A percentile compares a stretch with the other conserved stretches of the same genome.
Evolutionary conservation across 2,888 invertebrate species (phyloP).

Genomic region (Eumacrocentrus americanus): DNA sequence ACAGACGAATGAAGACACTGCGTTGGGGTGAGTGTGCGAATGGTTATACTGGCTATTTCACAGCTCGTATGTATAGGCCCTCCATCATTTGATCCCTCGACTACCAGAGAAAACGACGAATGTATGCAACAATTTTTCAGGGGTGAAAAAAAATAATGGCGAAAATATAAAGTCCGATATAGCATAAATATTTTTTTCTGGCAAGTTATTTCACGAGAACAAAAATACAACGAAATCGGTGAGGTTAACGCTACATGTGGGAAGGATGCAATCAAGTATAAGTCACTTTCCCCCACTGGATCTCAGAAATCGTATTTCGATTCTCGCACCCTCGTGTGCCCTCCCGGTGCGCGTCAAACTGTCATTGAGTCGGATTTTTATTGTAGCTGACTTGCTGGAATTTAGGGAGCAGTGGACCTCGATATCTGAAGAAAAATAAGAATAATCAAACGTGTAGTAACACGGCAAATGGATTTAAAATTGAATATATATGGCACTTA

Average conservation of each 20-base stretch:
- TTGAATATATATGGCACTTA: background rate
- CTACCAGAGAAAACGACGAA: slow-evolving; percentile 18
- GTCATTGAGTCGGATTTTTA: slow-evolving; percentile 20
- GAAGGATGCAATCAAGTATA: background rate
- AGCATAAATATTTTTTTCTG: slow-evolving; percentile 3
- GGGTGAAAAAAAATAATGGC: background rate
- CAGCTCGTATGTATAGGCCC: slow-evolving; percentile 12
- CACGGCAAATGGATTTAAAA: background rate
- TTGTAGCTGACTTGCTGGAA: background rate
- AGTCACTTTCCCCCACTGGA: background rate
- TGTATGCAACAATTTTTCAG: background rate
- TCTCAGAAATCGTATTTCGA: slow-evolving; percentile 33
- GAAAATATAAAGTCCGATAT: background rate
- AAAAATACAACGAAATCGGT: too few species aligned
- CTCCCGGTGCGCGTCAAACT: slow-evolving; percentile 17
- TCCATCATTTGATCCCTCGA: slow-evolving; percentile 15
- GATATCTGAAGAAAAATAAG: background rate
- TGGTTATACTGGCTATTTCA: slow-evolving; percentile 29
- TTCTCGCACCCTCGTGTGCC: slow-evolving; percentile 30
- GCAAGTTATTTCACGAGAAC: background rate
- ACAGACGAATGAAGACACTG: slow-evolving; percentile 24
- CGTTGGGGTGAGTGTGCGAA: slow-evolving; percentile 7
- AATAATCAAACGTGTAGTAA: background rate
- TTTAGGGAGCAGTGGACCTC: background rate
- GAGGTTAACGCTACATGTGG: too few species aligned